Evolutionary conservation across 1,140 invertebrate species (phyloP).

Genomic region (Cyclina sinensis): DNA sequence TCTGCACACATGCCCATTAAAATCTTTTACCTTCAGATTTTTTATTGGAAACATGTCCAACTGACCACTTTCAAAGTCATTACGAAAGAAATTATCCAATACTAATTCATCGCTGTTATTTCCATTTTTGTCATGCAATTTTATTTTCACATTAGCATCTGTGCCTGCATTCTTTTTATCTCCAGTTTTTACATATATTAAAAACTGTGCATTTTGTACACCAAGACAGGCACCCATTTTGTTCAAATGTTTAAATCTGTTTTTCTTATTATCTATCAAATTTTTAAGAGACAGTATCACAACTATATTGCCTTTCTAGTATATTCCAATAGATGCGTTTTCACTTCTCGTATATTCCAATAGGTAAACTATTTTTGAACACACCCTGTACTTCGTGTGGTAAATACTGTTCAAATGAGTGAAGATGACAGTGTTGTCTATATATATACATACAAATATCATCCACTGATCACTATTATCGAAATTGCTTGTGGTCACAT

Average conservation of each 20-base stretch:
- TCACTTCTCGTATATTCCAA: too few relatives aligned
- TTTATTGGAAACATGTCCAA: slow-evolving; percentile 80
- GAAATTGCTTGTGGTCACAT: background rate
- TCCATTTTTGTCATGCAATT: slow-evolving; percentile 82
- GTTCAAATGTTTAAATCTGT: too few relatives aligned
- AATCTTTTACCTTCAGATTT: slow-evolving; percentile 67
- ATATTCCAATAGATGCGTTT: too few relatives aligned
- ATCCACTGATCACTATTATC: background rate
- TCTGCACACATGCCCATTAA: slow-evolving; percentile 75
- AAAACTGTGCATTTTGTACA: slow-evolving; percentile 66
- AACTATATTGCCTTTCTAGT: too few relatives aligned
- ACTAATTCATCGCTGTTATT: slow-evolving; percentile 78
- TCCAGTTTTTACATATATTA: slow-evolving; percentile 74
- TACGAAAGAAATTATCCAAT: slow-evolving; percentile 83
- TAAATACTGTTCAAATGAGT: background rate
- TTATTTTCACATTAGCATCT: slow-evolving; percentile 76
- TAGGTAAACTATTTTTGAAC: background rate
- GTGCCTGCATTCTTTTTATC: slow-evolving; percentile 75
- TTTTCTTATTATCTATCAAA: too few relatives aligned
- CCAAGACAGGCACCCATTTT: slow-evolving; percentile 73
- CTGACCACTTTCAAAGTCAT: slow-evolving; percentile 86
- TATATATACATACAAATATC: background rate
- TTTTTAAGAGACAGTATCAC: too few relatives aligned
- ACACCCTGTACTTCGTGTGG: background rate
- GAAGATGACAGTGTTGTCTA: background rate